Conservation (phyloP, 2,797 vertebrate species). For the Danio albolineatus region DNA sequence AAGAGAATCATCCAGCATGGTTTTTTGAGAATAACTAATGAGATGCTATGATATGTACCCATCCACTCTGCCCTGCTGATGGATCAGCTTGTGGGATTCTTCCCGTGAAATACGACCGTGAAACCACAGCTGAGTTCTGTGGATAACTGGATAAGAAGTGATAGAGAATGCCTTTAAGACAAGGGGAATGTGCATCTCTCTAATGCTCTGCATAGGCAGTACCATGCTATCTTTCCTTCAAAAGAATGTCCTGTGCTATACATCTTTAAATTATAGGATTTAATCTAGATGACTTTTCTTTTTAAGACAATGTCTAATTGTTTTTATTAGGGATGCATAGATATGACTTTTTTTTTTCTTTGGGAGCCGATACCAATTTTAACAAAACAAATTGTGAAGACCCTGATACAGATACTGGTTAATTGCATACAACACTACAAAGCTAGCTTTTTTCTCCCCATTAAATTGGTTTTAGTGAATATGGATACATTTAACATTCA, state of each 20-base stretch:
- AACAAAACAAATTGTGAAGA: too few species aligned
- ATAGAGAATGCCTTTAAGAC: slow-evolving; percentile 11
- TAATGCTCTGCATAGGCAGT: neutral
- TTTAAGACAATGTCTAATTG: neutral
- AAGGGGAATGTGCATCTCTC: slow-evolving; percentile 1
- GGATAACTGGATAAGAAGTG: slow-evolving; percentile 84
- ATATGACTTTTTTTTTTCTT: too few species aligned
- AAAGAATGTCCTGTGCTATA: neutral
- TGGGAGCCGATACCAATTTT: too few species aligned
- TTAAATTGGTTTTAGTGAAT: too few species aligned
- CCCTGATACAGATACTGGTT: too few species aligned
- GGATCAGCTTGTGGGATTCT: slow-evolving; percentile 95
- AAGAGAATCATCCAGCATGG: neutral
- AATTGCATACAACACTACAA: too few species aligned
- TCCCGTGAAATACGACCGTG: slow-evolving; percentile 96
- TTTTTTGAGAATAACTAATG: neutral
- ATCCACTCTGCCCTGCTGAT: slow-evolving; percentile 96
- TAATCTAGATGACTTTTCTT: neutral
- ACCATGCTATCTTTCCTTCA: neutral
- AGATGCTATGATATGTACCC: slow-evolving; percentile 79
- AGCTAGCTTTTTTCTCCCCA: too few species aligned
- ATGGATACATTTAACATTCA: too few species aligned
- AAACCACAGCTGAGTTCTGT: slow-evolving; percentile 97
- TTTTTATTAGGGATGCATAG: neutral
- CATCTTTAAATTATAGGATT: neutral